These are phyloP conservation scores for Apodemia zela DNA, from an alignment of 2,888 invertebrate genomes.

Conservation along the genomic window DNA sequence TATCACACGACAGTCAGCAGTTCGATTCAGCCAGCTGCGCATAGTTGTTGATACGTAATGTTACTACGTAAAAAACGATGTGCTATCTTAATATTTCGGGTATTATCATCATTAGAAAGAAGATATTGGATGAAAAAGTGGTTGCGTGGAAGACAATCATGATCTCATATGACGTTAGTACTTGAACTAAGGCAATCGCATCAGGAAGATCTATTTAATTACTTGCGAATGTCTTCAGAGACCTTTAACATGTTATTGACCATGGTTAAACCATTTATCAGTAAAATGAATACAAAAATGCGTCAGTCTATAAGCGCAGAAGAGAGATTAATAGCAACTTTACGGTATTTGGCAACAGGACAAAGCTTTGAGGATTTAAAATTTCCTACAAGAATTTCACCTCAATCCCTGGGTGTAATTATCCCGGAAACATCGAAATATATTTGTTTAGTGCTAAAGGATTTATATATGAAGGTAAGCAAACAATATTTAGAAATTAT, in stretches of 20 bases:
- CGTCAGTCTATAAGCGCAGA: constrained; percentile 13
- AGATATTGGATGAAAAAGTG: constrained; percentile 15
- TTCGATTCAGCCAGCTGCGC: no score
- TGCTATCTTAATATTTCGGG: background rate
- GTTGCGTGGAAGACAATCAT: background rate
- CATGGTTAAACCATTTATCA: constrained; percentile 13
- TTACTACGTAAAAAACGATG: constrained; percentile 3
- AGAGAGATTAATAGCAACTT: constrained; percentile 14
- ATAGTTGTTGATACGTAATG: background rate
- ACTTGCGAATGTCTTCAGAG: constrained; percentile 12
- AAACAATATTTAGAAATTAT: constrained; percentile 8
- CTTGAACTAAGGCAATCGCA: constrained; percentile 14
- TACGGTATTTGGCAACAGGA: background rate
- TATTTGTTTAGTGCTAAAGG: constrained; percentile 15
- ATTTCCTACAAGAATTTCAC: constrained; percentile 17
- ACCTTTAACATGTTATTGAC: constrained; percentile 9
- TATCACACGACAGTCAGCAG: constrained; percentile 1
- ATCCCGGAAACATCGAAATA: constrained; percentile 13
- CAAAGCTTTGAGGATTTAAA: constrained; percentile 8
- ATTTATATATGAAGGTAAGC: constrained; percentile 11
- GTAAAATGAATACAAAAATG: constrained; percentile 16
- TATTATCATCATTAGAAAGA: constrained; percentile 17
- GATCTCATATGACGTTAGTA: constrained; percentile 15
- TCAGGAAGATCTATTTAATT: constrained; percentile 15
- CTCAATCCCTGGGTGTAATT: constrained; percentile 13